Evolutionary conservation across 1,140 invertebrate genomes (phyloP), one percentile per base, ranked within the genome.

Genomic region (Fopius arisanus): DNA sequence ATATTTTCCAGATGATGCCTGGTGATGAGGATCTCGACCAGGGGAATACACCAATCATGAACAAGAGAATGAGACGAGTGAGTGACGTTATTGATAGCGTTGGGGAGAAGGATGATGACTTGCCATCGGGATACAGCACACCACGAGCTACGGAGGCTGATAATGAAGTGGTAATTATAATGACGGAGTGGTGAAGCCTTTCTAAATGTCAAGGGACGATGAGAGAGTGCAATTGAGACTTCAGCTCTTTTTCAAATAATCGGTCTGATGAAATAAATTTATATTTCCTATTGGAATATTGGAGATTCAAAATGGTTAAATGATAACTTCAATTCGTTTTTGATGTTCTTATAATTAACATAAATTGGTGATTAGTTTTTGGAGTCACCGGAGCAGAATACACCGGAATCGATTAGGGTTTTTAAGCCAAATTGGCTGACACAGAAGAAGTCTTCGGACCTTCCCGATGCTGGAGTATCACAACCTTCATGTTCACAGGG

Each of bases 81-180:
- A 81, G 81, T 62, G 82, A 84, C 67, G 82, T 84, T 14, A 82
- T 83, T 67, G 83, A 83, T 75, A 78, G 77, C 23, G 73, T 78
- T 37, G 78, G 78, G 23, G 73, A 78, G n/a, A 21, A 1, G 3
- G 54, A 26, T 4, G 23, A 59, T 2, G 54, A 59, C 4, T 4
- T 26, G 12, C 5, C 54, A 3, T 59, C 54, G 29, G 71, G 40
- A 54, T 78, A 76, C 19, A 51, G 37, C 5, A 72, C 72, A 1
- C 43, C 68, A 14, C 29, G 48, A 4, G n/a, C 23, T 43, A 2
- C 19, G 5, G 40, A 40, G 31, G 67, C 16, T 16, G 12, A 28
- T 37, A 54, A 4, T 23, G 63, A 74, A 14, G n/a, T 43, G 72
- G 72, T 74, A n/a, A n/a, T n/a, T n/a, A n/a, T n/a, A n/a, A n/a